phyloP scores from a whole-genome alignment of 2,888 invertebrate species.

The Apoda limacodes region DNA sequence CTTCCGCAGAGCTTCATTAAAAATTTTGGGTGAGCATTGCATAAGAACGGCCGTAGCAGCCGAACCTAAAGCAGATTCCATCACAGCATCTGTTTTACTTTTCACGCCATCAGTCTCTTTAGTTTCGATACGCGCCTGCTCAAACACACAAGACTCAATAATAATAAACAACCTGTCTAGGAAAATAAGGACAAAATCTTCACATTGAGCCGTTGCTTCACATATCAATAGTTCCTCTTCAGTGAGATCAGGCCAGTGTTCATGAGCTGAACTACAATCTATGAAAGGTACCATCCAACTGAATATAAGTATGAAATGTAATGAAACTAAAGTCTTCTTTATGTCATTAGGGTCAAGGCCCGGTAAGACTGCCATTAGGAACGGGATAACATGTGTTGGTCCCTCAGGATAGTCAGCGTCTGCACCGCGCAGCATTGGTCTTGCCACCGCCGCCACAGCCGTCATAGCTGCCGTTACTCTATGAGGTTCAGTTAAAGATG shows the following conservation, averaged over 20 bases:
- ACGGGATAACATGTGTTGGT: constrained; percentile 82
- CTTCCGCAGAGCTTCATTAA: constrained; percentile 77
- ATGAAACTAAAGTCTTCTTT: constrained; percentile 78
- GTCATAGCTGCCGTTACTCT: constrained; percentile 79
- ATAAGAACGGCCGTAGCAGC: constrained; percentile 76
- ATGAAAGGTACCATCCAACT: constrained; percentile 84
- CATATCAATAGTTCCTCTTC: constrained; percentile 82
- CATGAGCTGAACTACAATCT: constrained; percentile 84
- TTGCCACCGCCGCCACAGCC: constrained; percentile 76
- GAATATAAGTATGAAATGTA: constrained; percentile 83
- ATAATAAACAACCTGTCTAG: constrained; percentile 81
- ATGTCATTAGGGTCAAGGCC: constrained; percentile 93
- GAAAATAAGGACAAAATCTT: constrained; percentile 89
- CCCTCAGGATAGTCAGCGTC: constrained; percentile 77
- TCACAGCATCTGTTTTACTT: constrained; percentile 77
- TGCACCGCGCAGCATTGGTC: constrained; percentile 71
- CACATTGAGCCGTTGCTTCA: constrained; percentile 86
- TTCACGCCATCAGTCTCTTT: constrained; percentile 69
- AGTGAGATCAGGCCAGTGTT: constrained; percentile 75
- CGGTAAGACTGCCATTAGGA: constrained; percentile 83
- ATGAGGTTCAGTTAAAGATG: constrained; percentile 91
- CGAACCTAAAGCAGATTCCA: constrained; percentile 77
- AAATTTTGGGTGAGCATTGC: constrained; percentile 77
- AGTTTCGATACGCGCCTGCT: constrained; percentile 75
- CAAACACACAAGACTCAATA: constrained; percentile 78